These are phyloP conservation scores for Heliothis peltigera DNA, from an alignment of 2,888 invertebrate species.

Conservation along the genomic window DNA sequence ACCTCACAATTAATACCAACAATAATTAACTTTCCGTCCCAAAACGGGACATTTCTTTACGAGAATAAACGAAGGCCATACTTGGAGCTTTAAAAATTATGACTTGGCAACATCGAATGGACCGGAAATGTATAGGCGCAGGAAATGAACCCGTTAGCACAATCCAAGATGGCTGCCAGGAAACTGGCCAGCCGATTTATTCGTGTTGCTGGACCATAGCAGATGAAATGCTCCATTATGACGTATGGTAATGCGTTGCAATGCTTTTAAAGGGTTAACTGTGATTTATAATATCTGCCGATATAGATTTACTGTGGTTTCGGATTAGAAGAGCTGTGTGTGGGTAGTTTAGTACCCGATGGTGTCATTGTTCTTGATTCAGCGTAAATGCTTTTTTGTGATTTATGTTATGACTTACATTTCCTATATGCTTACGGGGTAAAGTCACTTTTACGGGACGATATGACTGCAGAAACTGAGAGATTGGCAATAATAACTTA, in stretches of 20 bases:
- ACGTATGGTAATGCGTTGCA: conserved; percentile 63
- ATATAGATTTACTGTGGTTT: conserved; percentile 35
- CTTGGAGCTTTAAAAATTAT: conserved; percentile 77
- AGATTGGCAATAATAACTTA: too few species aligned
- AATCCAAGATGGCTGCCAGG: conserved; percentile 86
- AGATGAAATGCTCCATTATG: conserved; percentile 64
- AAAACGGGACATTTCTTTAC: conserved; percentile 56
- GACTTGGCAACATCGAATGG: conserved; percentile 84
- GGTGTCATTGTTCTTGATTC: conserved; percentile 14
- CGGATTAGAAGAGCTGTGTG: conserved; percentile 1
- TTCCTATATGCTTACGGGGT: too few species aligned
- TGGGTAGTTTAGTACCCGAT: neutral
- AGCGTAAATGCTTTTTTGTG: neutral
- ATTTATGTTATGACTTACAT: neutral
- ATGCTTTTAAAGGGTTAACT: conserved; percentile 45
- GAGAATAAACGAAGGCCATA: conserved; percentile 54
- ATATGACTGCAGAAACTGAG: too few species aligned
- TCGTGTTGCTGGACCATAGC: conserved; percentile 75
- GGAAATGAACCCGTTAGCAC: conserved; percentile 89
- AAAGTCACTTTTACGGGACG: too few species aligned
- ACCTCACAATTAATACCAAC: conserved; percentile 56
- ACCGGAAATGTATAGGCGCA: conserved; percentile 88
- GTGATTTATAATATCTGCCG: conserved; percentile 43
- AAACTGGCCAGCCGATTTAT: conserved; percentile 80
- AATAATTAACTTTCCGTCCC: conserved; percentile 49